These are phyloP conservation scores for Malacoctenus gilli DNA, from an alignment of 2,797 vertebrate genomes.

Conservation along the genomic window DNA sequence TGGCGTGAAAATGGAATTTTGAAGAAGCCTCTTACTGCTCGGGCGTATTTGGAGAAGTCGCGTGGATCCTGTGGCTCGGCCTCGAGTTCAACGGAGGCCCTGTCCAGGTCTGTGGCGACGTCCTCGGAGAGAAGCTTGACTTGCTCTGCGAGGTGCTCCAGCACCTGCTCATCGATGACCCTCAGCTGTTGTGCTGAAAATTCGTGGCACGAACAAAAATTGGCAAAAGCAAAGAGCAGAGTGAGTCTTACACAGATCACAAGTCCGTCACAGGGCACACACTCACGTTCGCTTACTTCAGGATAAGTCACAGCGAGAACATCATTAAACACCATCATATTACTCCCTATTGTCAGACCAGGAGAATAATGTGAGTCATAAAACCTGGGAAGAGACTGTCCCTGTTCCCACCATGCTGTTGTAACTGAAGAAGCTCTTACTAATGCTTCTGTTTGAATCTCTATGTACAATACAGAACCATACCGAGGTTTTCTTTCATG, in stretches of 20 bases:
- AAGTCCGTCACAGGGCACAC: too few species aligned
- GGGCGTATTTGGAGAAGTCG: conserved; percentile 73
- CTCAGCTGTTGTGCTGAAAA: conserved; percentile 76
- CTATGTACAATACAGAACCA: conserved; percentile 24
- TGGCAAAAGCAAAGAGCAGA: conserved; percentile 18
- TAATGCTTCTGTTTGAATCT: too few species aligned
- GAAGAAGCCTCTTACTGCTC: conserved; percentile 71
- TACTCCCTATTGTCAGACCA: too few species aligned
- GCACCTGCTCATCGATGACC: conserved; percentile 70
- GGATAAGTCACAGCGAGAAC: too few species aligned
- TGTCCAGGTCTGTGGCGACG: conserved; percentile 75
- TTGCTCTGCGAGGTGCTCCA: conserved; percentile 70
- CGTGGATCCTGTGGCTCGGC: conserved; percentile 67
- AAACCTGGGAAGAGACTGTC: too few species aligned
- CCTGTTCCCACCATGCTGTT: neutral
- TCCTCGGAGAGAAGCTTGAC: conserved; percentile 62
- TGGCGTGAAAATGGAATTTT: too few species aligned
- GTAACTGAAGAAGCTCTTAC: too few species aligned
- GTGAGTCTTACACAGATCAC: neutral
- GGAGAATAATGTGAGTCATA: neutral
- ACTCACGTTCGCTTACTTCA: too few species aligned
- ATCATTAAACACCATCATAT: too few species aligned
- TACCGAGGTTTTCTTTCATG: conserved; percentile 76
- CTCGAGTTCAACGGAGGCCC: conserved; percentile 63
- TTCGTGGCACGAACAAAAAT: too few species aligned